Conservation (phyloP, 2,888 invertebrate species). For the Nephrotoma appendiculata region DNA sequence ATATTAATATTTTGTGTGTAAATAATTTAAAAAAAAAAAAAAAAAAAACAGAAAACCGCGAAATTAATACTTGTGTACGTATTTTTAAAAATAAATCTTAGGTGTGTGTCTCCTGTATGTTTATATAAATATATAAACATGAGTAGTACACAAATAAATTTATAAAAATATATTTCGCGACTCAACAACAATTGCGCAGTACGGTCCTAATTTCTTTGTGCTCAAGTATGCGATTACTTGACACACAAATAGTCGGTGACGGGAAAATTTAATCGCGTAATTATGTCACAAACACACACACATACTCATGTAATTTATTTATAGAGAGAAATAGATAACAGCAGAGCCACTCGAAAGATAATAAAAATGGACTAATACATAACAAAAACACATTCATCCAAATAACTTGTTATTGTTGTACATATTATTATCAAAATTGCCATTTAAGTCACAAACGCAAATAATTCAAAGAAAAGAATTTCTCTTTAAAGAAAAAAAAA, state of each 20-base stretch:
- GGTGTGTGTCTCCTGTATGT: neutral
- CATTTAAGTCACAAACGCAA: neutral
- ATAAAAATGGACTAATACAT: neutral
- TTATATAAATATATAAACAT: neutral
- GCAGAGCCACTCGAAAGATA: neutral
- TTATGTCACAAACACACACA: neutral
- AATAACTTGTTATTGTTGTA: neutral
- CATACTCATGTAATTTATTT: neutral
- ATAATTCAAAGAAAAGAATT: neutral
- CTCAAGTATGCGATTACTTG: neutral
- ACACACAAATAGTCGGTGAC: neutral
- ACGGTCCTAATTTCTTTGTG: neutral
- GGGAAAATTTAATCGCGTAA: neutral
- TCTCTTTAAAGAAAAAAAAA: neutral
- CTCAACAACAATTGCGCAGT: neutral
- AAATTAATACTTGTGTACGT: neutral
- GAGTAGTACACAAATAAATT: neutral
- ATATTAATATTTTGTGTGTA: neutral
- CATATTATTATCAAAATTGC: neutral
- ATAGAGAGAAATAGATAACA: neutral
- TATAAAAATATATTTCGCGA: neutral
- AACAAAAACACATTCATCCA: neutral
- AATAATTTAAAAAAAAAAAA: neutral
- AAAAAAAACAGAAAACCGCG: neutral
- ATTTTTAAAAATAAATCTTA: neutral